Conservation (phyloP, 2,888 invertebrate genomes). For the Timandra comae region DNA sequence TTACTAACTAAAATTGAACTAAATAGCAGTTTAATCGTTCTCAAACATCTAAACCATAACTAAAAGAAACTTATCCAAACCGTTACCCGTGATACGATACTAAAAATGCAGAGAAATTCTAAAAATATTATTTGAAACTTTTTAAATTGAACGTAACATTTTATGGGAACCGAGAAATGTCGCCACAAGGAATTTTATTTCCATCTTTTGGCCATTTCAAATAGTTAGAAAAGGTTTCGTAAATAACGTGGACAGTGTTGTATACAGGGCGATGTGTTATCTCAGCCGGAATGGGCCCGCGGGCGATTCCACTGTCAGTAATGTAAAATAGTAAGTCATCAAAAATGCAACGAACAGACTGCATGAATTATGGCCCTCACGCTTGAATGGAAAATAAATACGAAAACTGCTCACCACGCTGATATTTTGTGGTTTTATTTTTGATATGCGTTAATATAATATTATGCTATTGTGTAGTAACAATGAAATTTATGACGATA, state of each 20-base stretch:
- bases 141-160: slow-evolving; percentile 35
- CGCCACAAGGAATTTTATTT: slow-evolving; percentile 30
- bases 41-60: too few relatives aligned
- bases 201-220: slow-evolving; percentile 28
- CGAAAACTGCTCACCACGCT: slow-evolving; percentile 16
- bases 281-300: slow-evolving; percentile 26
- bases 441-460: not conserved
- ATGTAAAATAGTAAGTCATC: slow-evolving; percentile 45
- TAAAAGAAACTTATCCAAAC: too few relatives aligned
- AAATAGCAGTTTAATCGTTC: too few relatives aligned
- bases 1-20: not conserved
- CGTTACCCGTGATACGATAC: slow-evolving; percentile 2
- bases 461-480: not conserved
- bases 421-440: slow-evolving; percentile 16
- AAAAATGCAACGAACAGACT: slow-evolving; percentile 44
- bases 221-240: slow-evolving; percentile 22
- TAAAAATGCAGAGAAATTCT: slow-evolving; percentile 12
- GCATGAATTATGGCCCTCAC: slow-evolving; percentile 37
- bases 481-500: not conserved
- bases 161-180: slow-evolving; percentile 25
- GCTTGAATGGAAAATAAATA: slow-evolving; percentile 38
- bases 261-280: slow-evolving; percentile 28
- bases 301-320: slow-evolving; percentile 32
- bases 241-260: slow-evolving; percentile 23
- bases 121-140: slow-evolving; percentile 27